These are phyloP conservation scores for Drosophila pallidifrons DNA, from an alignment of 1,140 invertebrate genomes.

Conservation along the genomic window DNA sequence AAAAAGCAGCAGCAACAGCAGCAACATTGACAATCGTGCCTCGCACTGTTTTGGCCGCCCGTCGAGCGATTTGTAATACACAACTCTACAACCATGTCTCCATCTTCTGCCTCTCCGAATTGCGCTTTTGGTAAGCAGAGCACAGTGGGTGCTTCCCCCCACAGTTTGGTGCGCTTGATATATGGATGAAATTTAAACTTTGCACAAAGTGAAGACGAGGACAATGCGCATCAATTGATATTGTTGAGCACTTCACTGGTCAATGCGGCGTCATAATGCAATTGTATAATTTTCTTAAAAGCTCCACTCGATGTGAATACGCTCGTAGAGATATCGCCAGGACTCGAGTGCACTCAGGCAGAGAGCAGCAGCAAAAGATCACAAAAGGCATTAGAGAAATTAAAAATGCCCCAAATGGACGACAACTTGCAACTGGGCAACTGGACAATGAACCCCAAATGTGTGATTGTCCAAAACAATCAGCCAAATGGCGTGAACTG, in stretches of 20 bases:
- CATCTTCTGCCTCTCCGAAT: conserved; percentile 21
- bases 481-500: conserved; percentile 75
- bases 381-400: conserved; percentile 78
- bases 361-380: conserved; percentile 56
- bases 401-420: conserved; percentile 73
- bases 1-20: conserved; percentile 40
- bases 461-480: conserved; percentile 67
- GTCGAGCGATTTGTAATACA: conserved; percentile 81
- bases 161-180: conserved; percentile 65
- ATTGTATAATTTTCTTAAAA: conserved; percentile 83
- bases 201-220: conserved; percentile 20
- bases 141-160: conserved; percentile 36
- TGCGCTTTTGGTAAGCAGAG: conserved; percentile 58
- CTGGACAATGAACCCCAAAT: conserved; percentile 61
- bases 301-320: conserved; percentile 56
- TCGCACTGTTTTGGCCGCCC: conserved; percentile 50
- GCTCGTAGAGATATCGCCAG: conserved; percentile 11
- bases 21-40: conserved; percentile 60
- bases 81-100: conserved; percentile 31
- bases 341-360: conserved; percentile 62
- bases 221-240: conserved; percentile 58
- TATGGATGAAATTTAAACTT: conserved; percentile 70
- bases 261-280: conserved; percentile 79
- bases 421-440: not conserved
- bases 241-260: conserved; percentile 61